These are phyloP conservation scores for Drosophila kambysellisi DNA, from an alignment of 2,888 invertebrate genomes.

Conservation along the genomic window DNA sequence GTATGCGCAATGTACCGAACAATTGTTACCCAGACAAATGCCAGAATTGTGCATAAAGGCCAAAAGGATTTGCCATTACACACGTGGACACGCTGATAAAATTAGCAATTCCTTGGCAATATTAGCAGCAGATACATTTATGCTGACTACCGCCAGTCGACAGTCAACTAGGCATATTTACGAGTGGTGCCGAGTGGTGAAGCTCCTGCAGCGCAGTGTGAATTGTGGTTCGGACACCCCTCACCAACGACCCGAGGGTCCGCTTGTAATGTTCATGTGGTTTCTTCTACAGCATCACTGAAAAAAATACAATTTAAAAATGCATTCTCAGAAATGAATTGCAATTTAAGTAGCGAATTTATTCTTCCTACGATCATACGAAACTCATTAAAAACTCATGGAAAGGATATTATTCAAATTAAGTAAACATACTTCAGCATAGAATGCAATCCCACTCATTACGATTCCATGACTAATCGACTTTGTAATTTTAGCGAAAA, in stretches of 20 bases:
- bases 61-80: conserved; percentile 37
- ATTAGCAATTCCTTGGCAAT: conserved; percentile 78
- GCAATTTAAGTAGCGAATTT: neutral
- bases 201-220: conserved; percentile 27
- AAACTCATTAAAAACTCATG: neutral
- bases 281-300: conserved; percentile 26
- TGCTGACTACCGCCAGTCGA: conserved; percentile 45
- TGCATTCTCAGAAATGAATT: neutral
- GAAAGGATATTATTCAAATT: neutral
- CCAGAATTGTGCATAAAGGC: conserved; percentile 19
- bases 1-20: conserved; percentile 46
- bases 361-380: too few relatives aligned
- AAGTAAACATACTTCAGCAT: neutral
- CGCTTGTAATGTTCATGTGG: conserved; percentile 37
- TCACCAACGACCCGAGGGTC: conserved; percentile 11
- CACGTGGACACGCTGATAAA: conserved; percentile 67
- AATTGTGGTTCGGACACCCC: conserved; percentile 30
- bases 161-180: conserved; percentile 34
- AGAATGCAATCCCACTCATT: neutral
- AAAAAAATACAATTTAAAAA: neutral
- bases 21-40: conserved; percentile 27
- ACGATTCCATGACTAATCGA: neutral
- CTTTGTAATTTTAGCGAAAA: neutral
- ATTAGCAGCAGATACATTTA: conserved; percentile 81
- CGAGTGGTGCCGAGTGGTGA: conserved; percentile 32